Evolutionary conservation across 1,140 invertebrate species (phyloP).

Genomic region (Nylanderia fulva): DNA sequence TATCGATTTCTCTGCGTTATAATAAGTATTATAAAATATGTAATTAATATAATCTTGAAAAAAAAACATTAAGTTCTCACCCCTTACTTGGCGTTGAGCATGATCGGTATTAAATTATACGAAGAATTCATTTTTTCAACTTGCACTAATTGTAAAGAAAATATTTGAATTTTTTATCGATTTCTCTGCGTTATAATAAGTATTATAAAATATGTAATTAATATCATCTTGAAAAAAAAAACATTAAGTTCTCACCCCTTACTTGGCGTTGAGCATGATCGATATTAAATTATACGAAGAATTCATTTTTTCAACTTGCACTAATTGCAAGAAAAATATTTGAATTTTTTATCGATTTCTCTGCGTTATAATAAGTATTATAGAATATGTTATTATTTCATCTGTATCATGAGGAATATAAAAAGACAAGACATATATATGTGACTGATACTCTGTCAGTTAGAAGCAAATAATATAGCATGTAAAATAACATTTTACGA

Average conservation of each 20-base stretch:
- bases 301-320: neutral
- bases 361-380: neutral
- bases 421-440: neutral
- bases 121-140: neutral
- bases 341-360: neutral
- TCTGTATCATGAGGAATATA: neutral
- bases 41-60: neutral
- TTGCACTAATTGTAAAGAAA: neutral
- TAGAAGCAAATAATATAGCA: neutral
- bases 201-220: too few species aligned
- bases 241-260: neutral
- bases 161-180: neutral
- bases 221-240: neutral
- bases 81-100: neutral
- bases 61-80: neutral
- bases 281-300: neutral
- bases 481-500: neutral
- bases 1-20: neutral
- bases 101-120: neutral
- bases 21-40: too few species aligned
- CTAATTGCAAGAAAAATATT: neutral
- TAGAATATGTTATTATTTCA: neutral
- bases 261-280: neutral
- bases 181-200: neutral
- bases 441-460: neutral